Evolutionary conservation across 2,113 vertebrate genomes (phyloP), one percentile per base, ranked within the genome.

Genomic region (Balaenoptera acutorostrata): DNA sequence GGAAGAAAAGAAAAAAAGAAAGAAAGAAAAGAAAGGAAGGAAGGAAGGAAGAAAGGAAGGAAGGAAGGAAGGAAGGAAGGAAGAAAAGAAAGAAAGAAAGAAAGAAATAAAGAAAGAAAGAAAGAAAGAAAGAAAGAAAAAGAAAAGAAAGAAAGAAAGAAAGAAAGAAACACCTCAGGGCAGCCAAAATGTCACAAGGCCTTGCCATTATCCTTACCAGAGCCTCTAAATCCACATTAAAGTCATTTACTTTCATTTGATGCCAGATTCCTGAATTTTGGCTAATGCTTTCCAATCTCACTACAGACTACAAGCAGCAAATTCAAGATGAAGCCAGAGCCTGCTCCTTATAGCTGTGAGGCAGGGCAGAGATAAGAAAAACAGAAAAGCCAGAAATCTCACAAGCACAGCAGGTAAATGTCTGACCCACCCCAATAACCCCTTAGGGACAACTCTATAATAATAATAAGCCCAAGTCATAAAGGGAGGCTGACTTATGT

Each of bases 181-280:
- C 52, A 13, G 77, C 66, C 86, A 66, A 89, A 90, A 88, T 59
- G 74, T 89, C 95, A 88, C 77, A 69, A 81, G 89, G 49, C 23
- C 57, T 23, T 52, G 55, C 57, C 31, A n/a, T 46, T 39, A 52
- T 46, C 63, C 57, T 31, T 1, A 94, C 27, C 71, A 69, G 64
- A 63, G 71, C 64, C 21, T 88, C 85, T 68, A 61, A 82, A 15
- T 63, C 86, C 97, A 75, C 93, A 75, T 20, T 13, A 89, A 71
- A 93, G 74, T 63, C 63, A 3, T 84, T 89, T 63, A 49, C 74
- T 96, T 95, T 96, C 96, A 93, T 80, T 83, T 23, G 57, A 52
- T 63, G 95, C 90, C 95, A 93, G 87, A 81, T 52, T 88, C 90
- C 46, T 57, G 63, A 55, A 77, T 92, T 29, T n/a, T 63, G 85